A percentile compares a stretch with the other conserved stretches of the same genome.
Conservation (phyloP, 2,888 invertebrate genomes). For the Phyllotreta striolata region DNA sequence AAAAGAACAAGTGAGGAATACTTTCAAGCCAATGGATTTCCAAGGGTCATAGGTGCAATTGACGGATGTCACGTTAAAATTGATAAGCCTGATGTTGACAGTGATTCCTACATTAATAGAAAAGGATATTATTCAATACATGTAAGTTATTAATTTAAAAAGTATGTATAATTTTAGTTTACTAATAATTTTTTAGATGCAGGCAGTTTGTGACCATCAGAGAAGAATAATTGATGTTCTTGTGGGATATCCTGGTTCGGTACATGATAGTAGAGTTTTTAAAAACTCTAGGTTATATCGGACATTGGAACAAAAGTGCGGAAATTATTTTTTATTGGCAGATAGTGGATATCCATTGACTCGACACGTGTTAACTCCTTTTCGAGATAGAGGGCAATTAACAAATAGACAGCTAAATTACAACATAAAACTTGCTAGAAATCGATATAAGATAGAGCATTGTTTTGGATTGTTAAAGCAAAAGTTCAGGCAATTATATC, state of each 20-base stretch:
- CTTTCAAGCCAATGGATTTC: conserved; percentile 24
- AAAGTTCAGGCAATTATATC: conserved; percentile 32
- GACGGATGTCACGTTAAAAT: conserved; percentile 36
- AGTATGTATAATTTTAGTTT: neutral
- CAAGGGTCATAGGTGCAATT: conserved; percentile 8
- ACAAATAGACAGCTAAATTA: conserved; percentile 3
- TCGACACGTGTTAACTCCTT: conserved; percentile 14
- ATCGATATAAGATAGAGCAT: conserved; percentile 24
- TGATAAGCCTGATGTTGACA: conserved; percentile 26
- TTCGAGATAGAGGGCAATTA: conserved; percentile 16
- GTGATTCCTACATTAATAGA: conserved; percentile 30
- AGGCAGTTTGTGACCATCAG: neutral
- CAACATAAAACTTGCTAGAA: conserved; percentile 8
- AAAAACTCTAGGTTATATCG: neutral
- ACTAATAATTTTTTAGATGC: neutral
- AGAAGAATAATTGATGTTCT: neutral
- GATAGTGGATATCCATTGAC: conserved; percentile 12
- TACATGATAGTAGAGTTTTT: neutral
- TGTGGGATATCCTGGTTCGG: neutral
- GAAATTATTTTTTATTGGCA: neutral
- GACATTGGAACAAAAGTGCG: neutral
- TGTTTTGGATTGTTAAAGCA: conserved; percentile 33
- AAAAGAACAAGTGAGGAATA: neutral
- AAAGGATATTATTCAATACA: conserved; percentile 31
- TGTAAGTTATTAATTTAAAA: conserved; percentile 11